phyloP scores from a whole-genome alignment of 1,140 invertebrate genomes.

The Magallana gigas region DNA sequence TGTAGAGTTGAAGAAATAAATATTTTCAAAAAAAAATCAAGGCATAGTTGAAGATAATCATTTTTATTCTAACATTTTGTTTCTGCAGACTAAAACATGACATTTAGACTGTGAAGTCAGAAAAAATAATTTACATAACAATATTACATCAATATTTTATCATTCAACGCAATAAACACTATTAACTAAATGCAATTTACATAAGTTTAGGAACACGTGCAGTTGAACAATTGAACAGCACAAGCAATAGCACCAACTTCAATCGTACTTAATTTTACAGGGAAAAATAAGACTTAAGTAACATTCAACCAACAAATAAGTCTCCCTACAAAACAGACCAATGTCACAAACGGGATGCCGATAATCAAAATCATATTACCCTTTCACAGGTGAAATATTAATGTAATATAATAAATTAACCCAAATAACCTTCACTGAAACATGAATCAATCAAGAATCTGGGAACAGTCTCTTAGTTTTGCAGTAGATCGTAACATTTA shows the following conservation, averaged over 20 bases:
- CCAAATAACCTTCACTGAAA: not conserved
- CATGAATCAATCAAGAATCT: not conserved
- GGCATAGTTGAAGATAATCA: too few relatives aligned
- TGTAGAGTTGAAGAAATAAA: too few relatives aligned
- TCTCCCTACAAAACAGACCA: not conserved
- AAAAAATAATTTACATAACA: slow-evolving; percentile 37
- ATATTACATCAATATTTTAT: slow-evolving; percentile 25
- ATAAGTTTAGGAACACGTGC: slow-evolving; percentile 2
- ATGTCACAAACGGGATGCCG: too few relatives aligned
- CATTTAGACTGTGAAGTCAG: slow-evolving; percentile 30
- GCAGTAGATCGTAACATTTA: too few relatives aligned
- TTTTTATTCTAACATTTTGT: slow-evolving; percentile 28
- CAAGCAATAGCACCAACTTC: slow-evolving; percentile 37
- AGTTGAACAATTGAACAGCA: slow-evolving; percentile 36
- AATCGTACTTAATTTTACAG: not conserved
- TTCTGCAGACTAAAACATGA: slow-evolving; percentile 36
- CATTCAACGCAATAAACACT: slow-evolving; percentile 17
- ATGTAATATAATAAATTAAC: too few relatives aligned
- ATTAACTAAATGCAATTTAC: not conserved
- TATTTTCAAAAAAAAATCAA: too few relatives aligned
- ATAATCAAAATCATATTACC: too few relatives aligned
- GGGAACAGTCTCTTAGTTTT: too few relatives aligned
- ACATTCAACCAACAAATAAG: not conserved
- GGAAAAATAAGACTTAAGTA: not conserved
- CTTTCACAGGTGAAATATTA: too few relatives aligned